A percentile compares a stretch with the other conserved stretches of the same genome.
Conservation (phyloP, 64 coral and sea anemone species). For the Acropora tenuis region DNA sequence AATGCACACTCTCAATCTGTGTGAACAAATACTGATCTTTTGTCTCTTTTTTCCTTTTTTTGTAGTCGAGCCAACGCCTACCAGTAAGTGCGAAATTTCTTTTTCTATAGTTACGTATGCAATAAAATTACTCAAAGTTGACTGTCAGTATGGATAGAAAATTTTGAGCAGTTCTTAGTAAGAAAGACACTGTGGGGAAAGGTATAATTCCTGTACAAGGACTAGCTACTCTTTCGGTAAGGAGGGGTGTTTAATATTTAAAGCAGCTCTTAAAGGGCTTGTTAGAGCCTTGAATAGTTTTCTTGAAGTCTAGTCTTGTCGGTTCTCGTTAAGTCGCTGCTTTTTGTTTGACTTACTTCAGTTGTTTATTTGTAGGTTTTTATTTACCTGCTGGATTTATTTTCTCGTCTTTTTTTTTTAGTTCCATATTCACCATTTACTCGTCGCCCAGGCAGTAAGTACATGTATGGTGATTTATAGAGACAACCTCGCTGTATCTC, state of each 20-base stretch:
- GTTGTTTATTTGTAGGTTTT: background rate
- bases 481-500: no score
- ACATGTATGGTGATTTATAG: background rate
- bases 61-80: background rate
- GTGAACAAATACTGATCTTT: background rate
- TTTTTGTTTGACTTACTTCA: background rate
- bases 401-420: background rate
- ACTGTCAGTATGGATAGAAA: background rate
- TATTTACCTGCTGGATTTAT: background rate
- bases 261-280: no score
- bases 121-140: background rate
- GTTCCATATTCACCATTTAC: background rate
- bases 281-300: no score
- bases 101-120: background rate
- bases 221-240: no score
- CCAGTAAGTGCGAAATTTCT: conserved; percentile 3
- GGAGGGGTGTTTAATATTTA: no score
- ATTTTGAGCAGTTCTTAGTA: background rate
- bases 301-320: no score
- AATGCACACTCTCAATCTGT: no score
- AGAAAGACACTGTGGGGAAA: background rate
- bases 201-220: no score
- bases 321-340: background rate
- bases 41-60: background rate
- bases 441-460: conserved; percentile 22